Conservation (phyloP, 1,140 invertebrate species). For the Planococcus citri region DNA sequence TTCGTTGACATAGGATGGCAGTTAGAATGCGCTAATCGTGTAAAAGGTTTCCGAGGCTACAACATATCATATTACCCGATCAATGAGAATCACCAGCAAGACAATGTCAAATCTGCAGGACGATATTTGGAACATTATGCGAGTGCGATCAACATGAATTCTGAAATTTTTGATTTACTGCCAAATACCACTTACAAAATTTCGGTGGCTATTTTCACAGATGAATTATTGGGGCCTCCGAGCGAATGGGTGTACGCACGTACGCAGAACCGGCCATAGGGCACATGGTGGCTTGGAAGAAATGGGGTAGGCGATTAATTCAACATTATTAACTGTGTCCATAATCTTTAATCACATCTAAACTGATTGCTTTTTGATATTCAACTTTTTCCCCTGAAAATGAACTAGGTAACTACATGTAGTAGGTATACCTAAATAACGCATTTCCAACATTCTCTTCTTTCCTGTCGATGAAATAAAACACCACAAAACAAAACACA, state of each 20-base stretch:
- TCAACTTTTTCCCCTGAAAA: no score
- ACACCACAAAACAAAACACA: no score
- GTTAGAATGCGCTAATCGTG: slow-evolving; percentile 52
- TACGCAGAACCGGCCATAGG: no score
- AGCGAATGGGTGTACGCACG: slow-evolving; percentile 53
- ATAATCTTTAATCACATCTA: no score
- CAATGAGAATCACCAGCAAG: slow-evolving; percentile 22
- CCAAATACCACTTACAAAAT: slow-evolving; percentile 70
- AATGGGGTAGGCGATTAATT: no score
- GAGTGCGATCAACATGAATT: slow-evolving; percentile 27
- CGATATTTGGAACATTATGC: background rate
- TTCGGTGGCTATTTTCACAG: slow-evolving; percentile 55
- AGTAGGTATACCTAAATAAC: no score
- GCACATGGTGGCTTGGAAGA: no score
- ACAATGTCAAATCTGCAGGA: slow-evolving; percentile 7
- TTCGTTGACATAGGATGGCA: slow-evolving; percentile 53
- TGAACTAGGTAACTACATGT: no score
- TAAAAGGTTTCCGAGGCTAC: slow-evolving; percentile 48
- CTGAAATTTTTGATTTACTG: slow-evolving; percentile 39
- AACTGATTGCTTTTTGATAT: no score
- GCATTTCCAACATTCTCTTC: no score
- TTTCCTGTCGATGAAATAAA: no score
- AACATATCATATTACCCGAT: slow-evolving; percentile 53
- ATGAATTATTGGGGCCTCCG: slow-evolving; percentile 51
- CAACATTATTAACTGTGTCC: no score